Conservation (phyloP, 2,113 vertebrate species). For the Leucopsar rothschildi region DNA sequence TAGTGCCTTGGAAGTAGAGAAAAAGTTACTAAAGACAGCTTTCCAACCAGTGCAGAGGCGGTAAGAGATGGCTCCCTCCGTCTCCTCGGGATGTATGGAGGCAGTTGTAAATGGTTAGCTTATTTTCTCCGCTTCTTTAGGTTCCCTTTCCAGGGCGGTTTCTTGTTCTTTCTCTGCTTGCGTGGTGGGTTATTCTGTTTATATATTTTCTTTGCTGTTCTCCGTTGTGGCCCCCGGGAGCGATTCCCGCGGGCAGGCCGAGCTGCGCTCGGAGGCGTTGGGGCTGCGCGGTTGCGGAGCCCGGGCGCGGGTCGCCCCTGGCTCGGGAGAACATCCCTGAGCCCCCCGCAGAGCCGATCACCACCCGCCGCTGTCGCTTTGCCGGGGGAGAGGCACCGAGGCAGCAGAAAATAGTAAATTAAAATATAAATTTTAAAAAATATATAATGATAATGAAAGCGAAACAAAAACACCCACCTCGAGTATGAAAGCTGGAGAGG, state of each 20-base stretch:
- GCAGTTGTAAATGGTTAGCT: constrained; percentile 29
- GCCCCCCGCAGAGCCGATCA: not conserved
- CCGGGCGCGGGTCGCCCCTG: not conserved
- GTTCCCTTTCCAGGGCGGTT: not conserved
- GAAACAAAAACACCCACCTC: not conserved
- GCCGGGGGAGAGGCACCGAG: not conserved
- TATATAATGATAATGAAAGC: not conserved
- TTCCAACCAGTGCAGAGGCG: constrained; percentile 88
- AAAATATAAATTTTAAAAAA: not conserved
- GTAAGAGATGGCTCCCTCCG: constrained; percentile 76
- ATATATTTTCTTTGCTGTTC: not conserved
- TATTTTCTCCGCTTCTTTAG: not conserved
- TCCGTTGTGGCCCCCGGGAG: not conserved
- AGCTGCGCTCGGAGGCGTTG: not conserved
- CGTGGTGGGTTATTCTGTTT: not conserved
- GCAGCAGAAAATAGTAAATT: not conserved
- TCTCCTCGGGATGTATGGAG: constrained; percentile 23
- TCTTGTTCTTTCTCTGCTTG: not conserved
- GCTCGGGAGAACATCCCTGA: not conserved
- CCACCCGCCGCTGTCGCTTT: not conserved
- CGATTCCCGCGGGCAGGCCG: not conserved
- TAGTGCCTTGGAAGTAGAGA: constrained; percentile 97
- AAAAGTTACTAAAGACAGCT: constrained; percentile 88
- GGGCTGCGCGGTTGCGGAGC: not conserved
- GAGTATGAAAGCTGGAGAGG: not conserved